phyloP scores from a whole-genome alignment of 2,888 invertebrate genomes.

The Drosophila recens region DNA sequence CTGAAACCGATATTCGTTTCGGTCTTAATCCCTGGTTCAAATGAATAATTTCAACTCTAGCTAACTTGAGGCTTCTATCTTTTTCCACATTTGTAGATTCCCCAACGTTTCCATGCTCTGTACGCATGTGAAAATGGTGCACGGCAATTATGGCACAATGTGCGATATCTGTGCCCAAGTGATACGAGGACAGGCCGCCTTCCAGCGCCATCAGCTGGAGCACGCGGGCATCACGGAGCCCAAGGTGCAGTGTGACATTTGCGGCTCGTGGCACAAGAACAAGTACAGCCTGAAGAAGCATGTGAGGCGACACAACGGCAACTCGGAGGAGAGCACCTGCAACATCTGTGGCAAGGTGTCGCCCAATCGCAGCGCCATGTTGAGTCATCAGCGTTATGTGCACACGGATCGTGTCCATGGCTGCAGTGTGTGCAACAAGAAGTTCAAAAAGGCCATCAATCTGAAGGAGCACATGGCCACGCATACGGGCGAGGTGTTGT shows the following conservation, averaged over 20 bases:
- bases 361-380: slow-evolving; percentile 83
- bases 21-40: too few species aligned
- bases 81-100: slow-evolving; percentile 66
- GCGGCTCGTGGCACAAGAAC: slow-evolving; percentile 84
- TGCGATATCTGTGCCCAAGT: slow-evolving; percentile 84
- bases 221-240: slow-evolving; percentile 82
- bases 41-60: too few species aligned
- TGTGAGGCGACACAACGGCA: slow-evolving; percentile 81
- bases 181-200: slow-evolving; percentile 83
- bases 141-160: slow-evolving; percentile 81
- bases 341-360: slow-evolving; percentile 83
- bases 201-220: slow-evolving; percentile 82
- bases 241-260: slow-evolving; percentile 83
- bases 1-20: too few species aligned
- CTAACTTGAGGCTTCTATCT: background rate
- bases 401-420: slow-evolving; percentile 81
- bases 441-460: slow-evolving; percentile 83
- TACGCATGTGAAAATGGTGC: slow-evolving; percentile 79
- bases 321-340: slow-evolving; percentile 78
- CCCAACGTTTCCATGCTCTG: slow-evolving; percentile 78
- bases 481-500: slow-evolving; percentile 84
- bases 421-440: slow-evolving; percentile 83
- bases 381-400: slow-evolving; percentile 83
- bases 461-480: slow-evolving; percentile 85
- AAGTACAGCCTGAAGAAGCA: slow-evolving; percentile 84